Evolutionary conservation across 1,140 invertebrate species (phyloP), one percentile per base, ranked within the genome.

Genomic region (Drusus annulatus): DNA sequence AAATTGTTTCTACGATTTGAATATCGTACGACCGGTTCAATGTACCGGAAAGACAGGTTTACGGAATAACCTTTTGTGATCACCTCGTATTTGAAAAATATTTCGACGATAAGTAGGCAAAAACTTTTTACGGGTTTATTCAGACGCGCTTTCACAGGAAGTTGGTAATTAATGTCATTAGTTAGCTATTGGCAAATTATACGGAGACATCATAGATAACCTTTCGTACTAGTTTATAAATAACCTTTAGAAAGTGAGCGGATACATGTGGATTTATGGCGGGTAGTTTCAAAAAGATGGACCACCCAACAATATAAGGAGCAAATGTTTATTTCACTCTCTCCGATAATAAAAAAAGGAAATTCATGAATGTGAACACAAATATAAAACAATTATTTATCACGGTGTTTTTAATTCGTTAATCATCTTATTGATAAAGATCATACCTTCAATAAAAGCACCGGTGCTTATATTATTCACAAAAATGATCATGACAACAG

Each of bases 181-280:
- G 52, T 75, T 75, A 75, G 71, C 54, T 31, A 75, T 16, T 75
- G 68, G 68, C 68, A 71, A 71, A 71, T 71, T 28, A 25, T 23
- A 19, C 17, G 10, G n/a, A n/a, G 65, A n/a, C 65, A 17, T 52
- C 54, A 19, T 54, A 69, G 45, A 71, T 71, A 51, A 51, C n/a
- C 28, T 51, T 19, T 25, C 51, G 19, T 71, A 51, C 17, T 25
- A 25, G 36, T 25, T 52, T 13, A 45, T 10, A 45, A 45, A 71
- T 50, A 51, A 71, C 68, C 17, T 71, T 71, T 71, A 71, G 68
- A 71, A 71, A 71, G 68, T 54, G 68, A 71, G 25, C 68, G 68
- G 68, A 71, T 71, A 25, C 68, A 71, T 19, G 31, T 19, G 4
- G 17, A 36, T 36, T 36, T 16, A 68, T 15, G 68, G 54, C 54